These are phyloP conservation scores for Cairina moschata DNA, from an alignment of 2,113 vertebrate genomes.

Conservation along the genomic window DNA sequence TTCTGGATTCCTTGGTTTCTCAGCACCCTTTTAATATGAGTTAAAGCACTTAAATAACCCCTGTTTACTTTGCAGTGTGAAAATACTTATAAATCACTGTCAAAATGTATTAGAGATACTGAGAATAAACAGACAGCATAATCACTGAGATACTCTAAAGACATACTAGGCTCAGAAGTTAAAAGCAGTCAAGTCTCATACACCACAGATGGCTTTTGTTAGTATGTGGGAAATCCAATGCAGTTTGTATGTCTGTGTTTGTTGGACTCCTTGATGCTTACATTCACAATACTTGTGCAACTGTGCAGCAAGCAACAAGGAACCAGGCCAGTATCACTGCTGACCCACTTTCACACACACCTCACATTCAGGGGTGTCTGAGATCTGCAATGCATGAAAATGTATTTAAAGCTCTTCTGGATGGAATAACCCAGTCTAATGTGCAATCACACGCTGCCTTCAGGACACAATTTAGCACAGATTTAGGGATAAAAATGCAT, in stretches of 20 bases:
- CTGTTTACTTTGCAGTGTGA: background rate
- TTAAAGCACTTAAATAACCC: background rate
- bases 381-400: background rate
- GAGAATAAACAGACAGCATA: background rate
- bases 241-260: background rate
- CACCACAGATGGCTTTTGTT: background rate
- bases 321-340: background rate
- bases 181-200: background rate
- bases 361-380: background rate
- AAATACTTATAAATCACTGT: background rate
- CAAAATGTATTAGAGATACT: background rate
- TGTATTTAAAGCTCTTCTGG: background rate
- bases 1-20: background rate
- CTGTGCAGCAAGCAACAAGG: background rate
- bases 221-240: background rate
- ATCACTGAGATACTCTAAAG: background rate
- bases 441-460: background rate
- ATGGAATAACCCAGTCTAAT: background rate
- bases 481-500: background rate
- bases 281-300: background rate
- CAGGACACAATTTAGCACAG: background rate
- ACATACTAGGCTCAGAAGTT: background rate
- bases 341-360: background rate
- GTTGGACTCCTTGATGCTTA: background rate
- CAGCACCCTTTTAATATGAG: background rate